Percentiles rank a stretch among this genome's conserved stretches.
These are phyloP conservation scores for Saxidomus purpurata DNA, from an alignment of 1,140 invertebrate genomes.

Conservation along the genomic window DNA sequence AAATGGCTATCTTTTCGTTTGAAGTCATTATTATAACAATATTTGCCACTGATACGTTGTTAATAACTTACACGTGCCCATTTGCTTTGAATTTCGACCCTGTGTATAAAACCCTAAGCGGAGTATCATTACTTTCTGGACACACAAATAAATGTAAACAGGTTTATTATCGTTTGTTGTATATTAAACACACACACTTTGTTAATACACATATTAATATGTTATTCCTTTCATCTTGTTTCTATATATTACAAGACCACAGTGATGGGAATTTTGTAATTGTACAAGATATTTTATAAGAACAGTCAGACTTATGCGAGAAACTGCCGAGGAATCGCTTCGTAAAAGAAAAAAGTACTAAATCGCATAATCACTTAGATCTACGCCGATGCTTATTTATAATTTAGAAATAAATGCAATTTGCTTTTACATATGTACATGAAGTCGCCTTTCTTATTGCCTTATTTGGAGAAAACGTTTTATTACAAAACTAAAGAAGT, in stretches of 20 bases:
- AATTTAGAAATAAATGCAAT: no score
- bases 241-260: neutral
- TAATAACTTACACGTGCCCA: neutral
- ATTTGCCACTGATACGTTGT: constrained; percentile 12
- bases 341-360: no score
- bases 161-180: neutral
- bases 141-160: constrained; percentile 11
- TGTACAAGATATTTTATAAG: no score
- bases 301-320: no score
- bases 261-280: no score
- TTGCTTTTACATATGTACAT: no score
- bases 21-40: constrained; percentile 43
- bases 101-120: neutral
- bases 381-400: no score
- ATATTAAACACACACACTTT: neutral
- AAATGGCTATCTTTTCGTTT: constrained; percentile 51
- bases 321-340: no score
- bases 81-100: constrained; percentile 33
- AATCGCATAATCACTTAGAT: no score
- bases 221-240: neutral
- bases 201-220: neutral
- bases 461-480: no score
- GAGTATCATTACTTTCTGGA: neutral
- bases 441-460: no score
- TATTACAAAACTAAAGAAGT: no score